phyloP scores from a whole-genome alignment of 2,797 vertebrate species.

The Cynopterus sphinx region DNA sequence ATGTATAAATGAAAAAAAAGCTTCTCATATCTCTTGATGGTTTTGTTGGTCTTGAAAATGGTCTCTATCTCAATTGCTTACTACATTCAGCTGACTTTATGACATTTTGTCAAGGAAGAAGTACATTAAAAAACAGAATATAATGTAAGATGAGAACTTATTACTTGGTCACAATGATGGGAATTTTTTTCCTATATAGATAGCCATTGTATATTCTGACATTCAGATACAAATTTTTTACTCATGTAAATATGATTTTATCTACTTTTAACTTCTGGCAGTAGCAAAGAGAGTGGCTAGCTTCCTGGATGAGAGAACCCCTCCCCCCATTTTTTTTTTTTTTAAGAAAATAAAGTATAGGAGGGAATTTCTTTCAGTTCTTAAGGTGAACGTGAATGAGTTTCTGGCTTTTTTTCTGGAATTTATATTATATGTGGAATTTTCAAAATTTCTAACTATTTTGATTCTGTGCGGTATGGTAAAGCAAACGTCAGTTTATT shows the following conservation, averaged over 20 bases:
- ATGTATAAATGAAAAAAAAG: background rate
- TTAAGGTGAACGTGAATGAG: background rate
- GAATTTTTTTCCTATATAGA: background rate
- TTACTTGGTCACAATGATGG: background rate
- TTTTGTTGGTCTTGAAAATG: constrained; percentile 18
- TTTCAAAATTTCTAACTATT: constrained; percentile 29
- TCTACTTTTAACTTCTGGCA: background rate
- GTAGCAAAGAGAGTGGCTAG: background rate
- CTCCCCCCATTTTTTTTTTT: background rate
- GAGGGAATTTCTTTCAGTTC: constrained; percentile 21
- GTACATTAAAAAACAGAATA: background rate
- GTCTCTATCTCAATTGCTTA: background rate
- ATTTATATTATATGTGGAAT: constrained; percentile 1
- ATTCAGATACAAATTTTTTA: constrained; percentile 11
- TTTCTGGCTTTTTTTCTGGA: background rate
- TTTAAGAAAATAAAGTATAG: background rate
- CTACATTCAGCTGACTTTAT: background rate
- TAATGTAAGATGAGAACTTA: background rate
- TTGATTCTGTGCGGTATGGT: background rate
- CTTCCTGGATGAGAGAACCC: background rate
- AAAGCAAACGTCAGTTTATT: background rate
- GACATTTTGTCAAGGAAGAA: constrained; percentile 26
- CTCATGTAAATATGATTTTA: background rate
- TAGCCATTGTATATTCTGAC: constrained; percentile 7
- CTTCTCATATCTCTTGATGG: background rate